Conservation (phyloP, 2,113 vertebrate genomes). For the Callipepla californica region DNA sequence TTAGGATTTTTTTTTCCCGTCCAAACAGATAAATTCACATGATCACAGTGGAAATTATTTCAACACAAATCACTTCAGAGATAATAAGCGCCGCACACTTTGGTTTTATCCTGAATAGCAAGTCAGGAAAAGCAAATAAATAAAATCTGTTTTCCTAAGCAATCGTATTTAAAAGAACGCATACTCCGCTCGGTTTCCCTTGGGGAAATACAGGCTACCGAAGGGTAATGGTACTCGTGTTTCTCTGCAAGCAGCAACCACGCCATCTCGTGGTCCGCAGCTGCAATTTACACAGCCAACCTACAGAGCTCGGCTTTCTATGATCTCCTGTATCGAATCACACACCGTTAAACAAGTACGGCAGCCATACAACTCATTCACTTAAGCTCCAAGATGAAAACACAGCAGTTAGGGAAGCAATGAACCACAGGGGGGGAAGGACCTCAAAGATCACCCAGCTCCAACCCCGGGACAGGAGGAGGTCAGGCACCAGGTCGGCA, state of each 20-base stretch:
- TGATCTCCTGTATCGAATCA: not conserved
- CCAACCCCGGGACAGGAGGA: no score
- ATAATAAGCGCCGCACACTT: not conserved
- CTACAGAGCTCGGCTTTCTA: not conserved
- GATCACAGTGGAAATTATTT: constrained; percentile 45
- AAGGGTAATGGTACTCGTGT: not conserved
- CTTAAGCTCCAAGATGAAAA: not conserved
- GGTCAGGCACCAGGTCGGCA: no score
- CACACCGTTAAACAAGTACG: fast-evolving
- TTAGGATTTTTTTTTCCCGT: not conserved
- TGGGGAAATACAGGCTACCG: not conserved
- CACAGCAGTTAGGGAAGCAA: not conserved
- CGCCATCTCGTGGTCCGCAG: constrained; percentile 72
- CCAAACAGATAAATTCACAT: constrained; percentile 39
- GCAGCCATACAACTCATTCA: not conserved
- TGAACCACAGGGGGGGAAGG: no score
- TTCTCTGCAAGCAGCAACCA: constrained; percentile 16
- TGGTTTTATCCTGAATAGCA: not conserved
- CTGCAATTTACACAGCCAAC: not conserved
- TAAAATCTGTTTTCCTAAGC: constrained; percentile 30
- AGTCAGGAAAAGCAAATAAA: constrained; percentile 7
- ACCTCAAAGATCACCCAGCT: not conserved
- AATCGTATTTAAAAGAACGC: not conserved
- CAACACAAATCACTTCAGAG: not conserved
- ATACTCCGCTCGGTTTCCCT: not conserved